Conservation (phyloP, 2,888 invertebrate species). For the Nematopogon swammerdamellus region DNA sequence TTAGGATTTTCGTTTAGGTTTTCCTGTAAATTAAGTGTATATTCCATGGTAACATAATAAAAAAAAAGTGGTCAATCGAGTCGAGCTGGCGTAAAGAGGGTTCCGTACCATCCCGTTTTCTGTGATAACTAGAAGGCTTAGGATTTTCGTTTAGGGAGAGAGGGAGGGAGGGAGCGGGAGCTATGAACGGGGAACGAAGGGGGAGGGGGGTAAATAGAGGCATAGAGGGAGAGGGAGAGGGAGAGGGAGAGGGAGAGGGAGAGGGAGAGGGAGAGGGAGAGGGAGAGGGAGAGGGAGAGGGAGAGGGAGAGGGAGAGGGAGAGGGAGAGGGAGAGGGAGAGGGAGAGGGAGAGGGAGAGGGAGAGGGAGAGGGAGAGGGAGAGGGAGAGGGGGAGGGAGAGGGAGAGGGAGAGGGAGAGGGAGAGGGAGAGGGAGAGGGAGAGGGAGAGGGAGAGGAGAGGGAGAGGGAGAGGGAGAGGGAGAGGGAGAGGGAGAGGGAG, state of each 20-base stretch:
- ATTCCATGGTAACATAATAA: too few species aligned
- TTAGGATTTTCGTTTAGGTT: too few species aligned
- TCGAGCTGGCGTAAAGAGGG: too few species aligned
- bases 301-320: not conserved
- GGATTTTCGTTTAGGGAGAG: too few species aligned
- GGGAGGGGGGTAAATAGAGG: too few species aligned
- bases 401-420: not conserved
- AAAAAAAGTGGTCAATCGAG: too few species aligned
- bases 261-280: constrained; percentile 19
- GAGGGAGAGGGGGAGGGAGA: not conserved
- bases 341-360: not conserved
- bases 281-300: constrained; percentile 26
- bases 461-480: not conserved
- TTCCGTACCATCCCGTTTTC: too few species aligned
- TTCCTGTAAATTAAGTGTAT: too few species aligned
- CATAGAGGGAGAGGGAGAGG: too few species aligned
- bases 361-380: constrained; percentile 21
- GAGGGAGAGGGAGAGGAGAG: not conserved
- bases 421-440: not conserved
- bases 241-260: constrained; percentile 14
- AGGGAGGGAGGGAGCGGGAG: constrained; percentile 4
- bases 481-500: not conserved
- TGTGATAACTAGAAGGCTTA: too few species aligned
- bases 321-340: not conserved
- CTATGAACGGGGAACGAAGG: too few species aligned